Evolutionary conservation across 1,140 invertebrate genomes (phyloP), one percentile per base, ranked within the genome.

Genomic region (Saccostrea glomerata): DNA sequence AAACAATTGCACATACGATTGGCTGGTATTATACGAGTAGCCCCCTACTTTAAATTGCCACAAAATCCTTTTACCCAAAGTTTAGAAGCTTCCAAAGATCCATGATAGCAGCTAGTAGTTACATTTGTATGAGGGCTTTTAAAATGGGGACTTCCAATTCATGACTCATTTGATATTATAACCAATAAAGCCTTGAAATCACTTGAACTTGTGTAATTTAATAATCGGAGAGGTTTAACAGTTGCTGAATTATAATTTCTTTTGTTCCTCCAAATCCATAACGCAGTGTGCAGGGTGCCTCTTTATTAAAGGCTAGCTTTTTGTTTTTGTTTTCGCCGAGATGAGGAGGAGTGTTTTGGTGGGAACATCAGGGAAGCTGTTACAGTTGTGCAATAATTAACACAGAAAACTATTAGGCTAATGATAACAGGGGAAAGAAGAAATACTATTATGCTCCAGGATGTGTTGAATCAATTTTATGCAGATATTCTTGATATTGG

Each of bases 381-480:
- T 6, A 20, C n/a, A 63, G 58, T 63, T 63, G 58, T n/a, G n/a
- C 17, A 63, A 63, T 63, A 63, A 63, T 63, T 63, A 63, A 63
- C 13, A 63, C 17, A n/a, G n/a, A 63, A 63, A 20, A 63, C 13
- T 20, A 60, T 60, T 60, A 20, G 58, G 17, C 17, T 63, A 20
- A 63, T 17, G 58, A 63, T 63, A 63, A 6, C 58, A 63, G 58
- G 58, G n/a, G 15, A 3, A 20, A 20, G 6, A 63, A 63, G 30
- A 36, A 36, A 36, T 36, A 36, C 2, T 63, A 77, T 23, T 77
- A 47, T 47, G 47, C 47, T 47, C 47, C 12, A 12, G 23, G 70
- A 30, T 77, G 70, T 77, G 70, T 77, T 36, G 70, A 77, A 77
- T 77, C 70, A 77, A 40, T 77, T 23, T 30, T 77, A 30, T 77